Conservation (phyloP, 2,797 vertebrate genomes). For the Ibycter americanus region DNA sequence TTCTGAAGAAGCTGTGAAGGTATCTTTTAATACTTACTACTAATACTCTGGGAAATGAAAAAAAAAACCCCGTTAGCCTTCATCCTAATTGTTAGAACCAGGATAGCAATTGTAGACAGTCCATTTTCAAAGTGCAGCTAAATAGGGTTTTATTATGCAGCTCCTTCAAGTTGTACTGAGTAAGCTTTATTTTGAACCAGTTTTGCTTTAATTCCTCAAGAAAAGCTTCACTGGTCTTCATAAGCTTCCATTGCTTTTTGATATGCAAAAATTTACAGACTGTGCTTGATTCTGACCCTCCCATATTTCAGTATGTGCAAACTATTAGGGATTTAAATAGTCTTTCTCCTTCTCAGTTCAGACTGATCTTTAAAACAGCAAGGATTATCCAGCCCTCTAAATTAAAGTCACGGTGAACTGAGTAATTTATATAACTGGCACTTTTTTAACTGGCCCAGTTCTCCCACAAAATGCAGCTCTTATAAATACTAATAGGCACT, state of each 20-base stretch:
- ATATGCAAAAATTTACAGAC: conserved; percentile 70
- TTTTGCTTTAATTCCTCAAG: conserved; percentile 47
- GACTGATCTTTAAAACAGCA: conserved; percentile 57
- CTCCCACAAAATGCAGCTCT: conserved; percentile 69
- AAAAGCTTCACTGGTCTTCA: conserved; percentile 27
- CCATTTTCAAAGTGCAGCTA: conserved; percentile 51
- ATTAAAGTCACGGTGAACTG: conserved; percentile 61
- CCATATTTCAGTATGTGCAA: conserved; percentile 63
- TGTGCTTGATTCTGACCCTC: conserved; percentile 71
- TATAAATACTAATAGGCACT: conserved; percentile 71
- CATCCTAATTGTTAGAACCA: conserved; percentile 35
- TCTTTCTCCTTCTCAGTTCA: conserved; percentile 56
- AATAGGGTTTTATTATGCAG: conserved; percentile 30
- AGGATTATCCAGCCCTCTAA: conserved; percentile 62
- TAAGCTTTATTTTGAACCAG: conserved; percentile 32
- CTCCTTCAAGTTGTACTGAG: conserved; percentile 49
- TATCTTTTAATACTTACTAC: conserved; percentile 14
- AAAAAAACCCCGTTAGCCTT: neutral
- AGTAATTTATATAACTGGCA: conserved; percentile 56
- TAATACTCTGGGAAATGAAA: conserved; percentile 18
- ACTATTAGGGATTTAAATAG: conserved; percentile 54
- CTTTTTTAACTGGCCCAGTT: conserved; percentile 58
- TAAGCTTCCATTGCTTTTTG: conserved; percentile 54
- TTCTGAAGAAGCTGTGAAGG: conserved; percentile 55
- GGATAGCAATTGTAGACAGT: conserved; percentile 43